Base-by-base conservation (phyloP, 2,888 invertebrate genomes). In the Dastarcus helophoroides region DNA sequence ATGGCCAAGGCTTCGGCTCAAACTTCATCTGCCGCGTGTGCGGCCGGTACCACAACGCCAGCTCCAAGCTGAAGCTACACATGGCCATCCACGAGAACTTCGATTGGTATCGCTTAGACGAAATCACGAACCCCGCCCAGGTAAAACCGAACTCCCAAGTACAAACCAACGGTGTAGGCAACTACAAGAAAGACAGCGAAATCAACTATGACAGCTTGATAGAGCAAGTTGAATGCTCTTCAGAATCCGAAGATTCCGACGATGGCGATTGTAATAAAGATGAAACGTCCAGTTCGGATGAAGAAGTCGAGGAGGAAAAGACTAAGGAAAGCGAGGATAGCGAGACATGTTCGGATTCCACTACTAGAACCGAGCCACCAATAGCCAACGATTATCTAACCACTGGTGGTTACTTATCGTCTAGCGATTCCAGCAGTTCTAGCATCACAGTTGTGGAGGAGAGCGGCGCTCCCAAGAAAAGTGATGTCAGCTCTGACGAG, bases 71-170 rank as follows among this genome's bases (percentile, higher is more conserved):
- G 4, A 51, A 64, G 11, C 50, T 70, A 3, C 72, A 73, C 42
- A 68, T 67, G 62, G 65, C 65, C 13, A 69, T 72, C 22, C 72
- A 73, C 44, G 65, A 67, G 22, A 64, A 66, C 29, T 64, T 63
- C 36, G 50, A 54, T 32, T 57, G 54, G 55, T 41, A 38, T 8
- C 38, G 53, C 31, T 38, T 56, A 23, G n/a, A n/a, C n/a, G 53
- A 54, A 7, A 41, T 38, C 31, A 37, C 22, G 38, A 40, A 26
- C 32, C 19, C 24, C 40, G 41, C 14, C 39, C 47, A 9, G 41
- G 48, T 21, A 46, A 50, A 21, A 46, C 31, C 16, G 37, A 31
- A 34, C 17, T 24, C 35, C 29, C 5, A 31, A 12, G 23, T 40
- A 13, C 29, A 32, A 17, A 27, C 37, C 2, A 42, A 45, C 29